Conservation (phyloP, 2,888 invertebrate species). For the Cetonia aurata region DNA sequence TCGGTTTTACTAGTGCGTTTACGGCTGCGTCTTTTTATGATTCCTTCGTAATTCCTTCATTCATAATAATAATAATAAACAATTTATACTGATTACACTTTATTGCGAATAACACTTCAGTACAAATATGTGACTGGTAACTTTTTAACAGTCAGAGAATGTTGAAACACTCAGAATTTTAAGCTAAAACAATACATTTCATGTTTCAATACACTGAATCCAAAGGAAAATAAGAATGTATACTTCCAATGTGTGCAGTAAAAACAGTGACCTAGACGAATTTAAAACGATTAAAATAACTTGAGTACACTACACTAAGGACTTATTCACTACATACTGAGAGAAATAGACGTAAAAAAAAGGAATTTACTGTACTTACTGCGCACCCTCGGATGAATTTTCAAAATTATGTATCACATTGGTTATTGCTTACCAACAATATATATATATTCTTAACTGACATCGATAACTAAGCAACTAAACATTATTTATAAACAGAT, state of each 20-base stretch:
- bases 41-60: no score
- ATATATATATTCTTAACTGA: conserved; percentile 44
- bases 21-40: no score
- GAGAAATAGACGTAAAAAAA: conserved; percentile 13
- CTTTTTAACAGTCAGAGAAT: conserved; percentile 55
- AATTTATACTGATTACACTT: conserved; percentile 47
- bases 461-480: conserved; percentile 43
- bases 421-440: conserved; percentile 56
- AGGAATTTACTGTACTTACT: conserved; percentile 30
- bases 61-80: no score
- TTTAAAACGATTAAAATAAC: conserved; percentile 35
- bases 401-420: conserved; percentile 52
- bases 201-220: conserved; percentile 30
- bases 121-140: conserved; percentile 55
- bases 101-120: conserved; percentile 50
- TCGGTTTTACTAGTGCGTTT: no score
- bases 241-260: conserved; percentile 20
- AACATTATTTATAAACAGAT: conserved; percentile 39
- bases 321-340: conserved; percentile 16
- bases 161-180: conserved; percentile 47
- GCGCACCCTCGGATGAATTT: conserved; percentile 11
- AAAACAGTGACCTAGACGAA: conserved; percentile 25
- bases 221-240: conserved; percentile 9
- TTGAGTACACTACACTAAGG: conserved; percentile 17
- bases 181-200: conserved; percentile 41